Conservation (phyloP, 2,797 vertebrate species). For the Alectoris magna region DNA sequence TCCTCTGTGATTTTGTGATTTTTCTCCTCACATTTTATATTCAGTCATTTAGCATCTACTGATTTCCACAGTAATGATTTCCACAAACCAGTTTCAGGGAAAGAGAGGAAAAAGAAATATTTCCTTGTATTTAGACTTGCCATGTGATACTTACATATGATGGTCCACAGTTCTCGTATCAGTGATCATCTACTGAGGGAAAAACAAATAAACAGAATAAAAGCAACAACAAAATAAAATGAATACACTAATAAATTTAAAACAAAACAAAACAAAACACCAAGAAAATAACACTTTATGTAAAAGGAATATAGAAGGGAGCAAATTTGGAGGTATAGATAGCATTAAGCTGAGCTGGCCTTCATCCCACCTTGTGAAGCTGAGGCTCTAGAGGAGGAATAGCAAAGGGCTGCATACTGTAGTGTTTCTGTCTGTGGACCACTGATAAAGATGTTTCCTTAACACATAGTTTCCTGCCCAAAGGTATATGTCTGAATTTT, state of each 20-base stretch:
- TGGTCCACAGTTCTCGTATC: not conserved
- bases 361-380: not conserved
- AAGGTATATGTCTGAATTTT: not conserved
- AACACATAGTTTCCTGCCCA: not conserved
- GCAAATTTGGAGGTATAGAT: accelerated
- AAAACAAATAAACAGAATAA: not conserved
- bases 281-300: not conserved
- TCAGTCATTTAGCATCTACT: not conserved
- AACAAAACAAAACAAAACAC: not conserved
- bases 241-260: not conserved
- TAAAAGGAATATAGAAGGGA: not conserved
- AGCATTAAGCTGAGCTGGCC: not conserved
- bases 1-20: not conserved
- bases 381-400: not conserved
- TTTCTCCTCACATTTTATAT: not conserved
- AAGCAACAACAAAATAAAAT: not conserved
- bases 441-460: not conserved
- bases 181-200: not conserved
- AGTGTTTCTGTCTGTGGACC: not conserved
- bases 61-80: not conserved
- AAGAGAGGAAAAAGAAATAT: not conserved
- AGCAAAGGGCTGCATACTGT: accelerated
- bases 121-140: not conserved
- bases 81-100: not conserved
- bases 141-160: not conserved